A percentile compares a stretch with the other conserved stretches of the same genome.
These are phyloP conservation scores for Chouioia cunea DNA, from an alignment of 2,888 invertebrate species.

Conservation along the genomic window DNA sequence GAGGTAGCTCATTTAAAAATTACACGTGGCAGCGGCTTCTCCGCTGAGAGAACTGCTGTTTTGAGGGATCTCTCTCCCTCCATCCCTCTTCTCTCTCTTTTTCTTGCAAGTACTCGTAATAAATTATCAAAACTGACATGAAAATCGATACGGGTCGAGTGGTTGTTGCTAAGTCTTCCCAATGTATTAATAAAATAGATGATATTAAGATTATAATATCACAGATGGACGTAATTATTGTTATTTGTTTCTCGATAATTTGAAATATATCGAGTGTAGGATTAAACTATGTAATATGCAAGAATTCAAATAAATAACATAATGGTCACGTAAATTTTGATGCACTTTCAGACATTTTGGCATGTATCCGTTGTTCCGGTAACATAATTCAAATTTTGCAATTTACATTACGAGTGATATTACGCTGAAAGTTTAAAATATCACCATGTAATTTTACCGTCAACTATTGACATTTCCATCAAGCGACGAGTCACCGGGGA, in stretches of 20 bases:
- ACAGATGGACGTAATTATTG: too few species aligned
- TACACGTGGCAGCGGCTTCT: constrained; percentile 1
- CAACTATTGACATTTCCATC: constrained; percentile 12
- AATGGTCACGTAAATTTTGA: too few species aligned
- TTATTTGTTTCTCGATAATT: too few species aligned
- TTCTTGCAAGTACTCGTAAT: neutral
- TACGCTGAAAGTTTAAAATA: constrained; percentile 19
- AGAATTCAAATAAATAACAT: too few species aligned
- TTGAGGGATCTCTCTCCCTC: constrained; percentile 12
- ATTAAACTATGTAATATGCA: too few species aligned
- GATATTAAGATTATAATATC: too few species aligned
- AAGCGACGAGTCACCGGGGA: neutral
- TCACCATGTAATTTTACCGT: constrained; percentile 1
- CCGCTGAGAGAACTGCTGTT: constrained; percentile 1
- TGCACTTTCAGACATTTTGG: too few species aligned
- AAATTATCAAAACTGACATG: constrained; percentile 33
- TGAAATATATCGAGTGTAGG: too few species aligned
- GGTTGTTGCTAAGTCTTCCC: too few species aligned
- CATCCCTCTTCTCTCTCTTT: too few species aligned
- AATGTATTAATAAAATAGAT: too few species aligned
- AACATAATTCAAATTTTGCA: too few species aligned
- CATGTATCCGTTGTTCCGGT: neutral
- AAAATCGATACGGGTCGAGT: constrained; percentile 24
- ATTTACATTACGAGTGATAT: neutral
- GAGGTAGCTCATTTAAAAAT: constrained; percentile 35